Evolutionary conservation across 2,113 vertebrate genomes (phyloP), one percentile per base, ranked within the genome.

Genomic region (Phocoena phocoena): DNA sequence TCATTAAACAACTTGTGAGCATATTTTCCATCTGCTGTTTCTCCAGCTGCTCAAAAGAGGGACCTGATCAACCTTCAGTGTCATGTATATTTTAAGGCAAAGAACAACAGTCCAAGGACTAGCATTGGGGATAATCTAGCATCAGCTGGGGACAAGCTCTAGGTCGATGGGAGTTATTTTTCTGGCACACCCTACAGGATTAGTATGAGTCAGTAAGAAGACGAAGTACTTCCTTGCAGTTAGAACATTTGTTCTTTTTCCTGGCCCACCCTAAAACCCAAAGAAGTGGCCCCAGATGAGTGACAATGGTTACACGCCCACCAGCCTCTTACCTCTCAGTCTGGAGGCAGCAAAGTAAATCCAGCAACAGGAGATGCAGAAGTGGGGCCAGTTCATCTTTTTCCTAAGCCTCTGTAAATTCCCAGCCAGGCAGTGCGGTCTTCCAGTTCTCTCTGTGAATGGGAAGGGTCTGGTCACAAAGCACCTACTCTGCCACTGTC

Each of bases 21-120:
- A n/a, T 99, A 99, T 96, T 99, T 99, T 93, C 99, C 99, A 98
- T 99, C 99, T 93, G 99, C 99, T 60, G 99, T 98, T 36, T 99
- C 98, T 84, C 98, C 99, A 95, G 97, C 99, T 99, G 98, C 93
- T 93, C 77, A 95, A 93, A 97, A 50, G 88, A 88, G 9, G 38
- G 36, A 44, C 13, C 44, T 1, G 20, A 67, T 97, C 74, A 95
- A 47, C 25, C 58, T 41, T 88, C 55, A 50, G 58, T 18, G 31
- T 38, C 2, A 1, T 33, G 26, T 87, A 14, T 62, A 53, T 86
- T 67, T 96, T 53, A 65, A 82, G 67, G 74, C 41, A 74, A 70
- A 83, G 31, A 90, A 44, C 26, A 50, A 2, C 15, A 85, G 82
- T 12, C 65, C 33, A 33, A 76, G 47, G 15, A 53, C 15, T 3